Conservation (phyloP, 2,888 invertebrate species). For the Scaptomyza polygonia region DNA sequence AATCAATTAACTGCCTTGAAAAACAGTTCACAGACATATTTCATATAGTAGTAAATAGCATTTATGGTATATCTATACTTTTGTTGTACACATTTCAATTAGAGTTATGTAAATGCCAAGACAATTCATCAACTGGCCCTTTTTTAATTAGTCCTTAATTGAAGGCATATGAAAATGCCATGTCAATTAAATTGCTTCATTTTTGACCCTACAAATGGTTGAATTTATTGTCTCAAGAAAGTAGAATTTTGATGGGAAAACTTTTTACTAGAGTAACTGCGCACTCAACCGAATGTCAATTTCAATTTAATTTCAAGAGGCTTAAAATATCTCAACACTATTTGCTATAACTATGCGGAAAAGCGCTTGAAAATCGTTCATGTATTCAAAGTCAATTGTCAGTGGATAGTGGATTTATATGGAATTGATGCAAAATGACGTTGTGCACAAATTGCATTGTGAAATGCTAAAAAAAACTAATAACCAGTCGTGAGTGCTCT, state of each 20-base stretch:
- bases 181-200: constrained; percentile 35
- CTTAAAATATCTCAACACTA: not conserved
- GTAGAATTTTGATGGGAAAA: constrained; percentile 36
- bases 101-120: constrained; percentile 45
- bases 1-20: constrained; percentile 33
- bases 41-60: not conserved
- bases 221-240: constrained; percentile 34
- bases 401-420: constrained; percentile 41
- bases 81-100: constrained; percentile 46
- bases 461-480: constrained; percentile 10
- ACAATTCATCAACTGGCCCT: constrained; percentile 23
- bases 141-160: constrained; percentile 47
- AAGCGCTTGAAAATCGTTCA: constrained; percentile 19
- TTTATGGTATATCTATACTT: not conserved
- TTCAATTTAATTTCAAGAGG: constrained; percentile 17
- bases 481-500: constrained; percentile 1
- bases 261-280: constrained; percentile 29
- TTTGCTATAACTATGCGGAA: constrained; percentile 49
- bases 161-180: constrained; percentile 41
- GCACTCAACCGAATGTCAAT: constrained; percentile 49
- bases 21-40: not conserved
- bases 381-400: constrained; percentile 52
- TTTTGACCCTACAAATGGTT: constrained; percentile 25
- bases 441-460: constrained; percentile 30
- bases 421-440: constrained; percentile 36